phyloP scores from a whole-genome alignment of 2,113 vertebrate species.

The Dromiciops gliroides region DNA sequence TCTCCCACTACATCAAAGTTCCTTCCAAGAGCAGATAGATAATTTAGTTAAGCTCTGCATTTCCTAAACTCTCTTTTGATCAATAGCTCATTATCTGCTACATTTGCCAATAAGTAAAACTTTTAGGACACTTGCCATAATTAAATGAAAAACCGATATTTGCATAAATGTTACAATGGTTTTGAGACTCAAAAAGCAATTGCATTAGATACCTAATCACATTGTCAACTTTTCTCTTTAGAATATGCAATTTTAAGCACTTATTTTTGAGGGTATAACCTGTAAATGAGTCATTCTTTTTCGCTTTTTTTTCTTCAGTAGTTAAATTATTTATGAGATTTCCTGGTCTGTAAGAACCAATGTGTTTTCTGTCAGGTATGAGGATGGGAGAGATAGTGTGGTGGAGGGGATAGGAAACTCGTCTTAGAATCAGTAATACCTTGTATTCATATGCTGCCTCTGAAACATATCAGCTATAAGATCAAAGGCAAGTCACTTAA shows the following conservation, averaged over 20 bases:
- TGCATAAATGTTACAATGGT: conserved; percentile 15
- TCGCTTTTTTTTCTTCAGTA: conserved; percentile 32
- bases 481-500: neutral
- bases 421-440: neutral
- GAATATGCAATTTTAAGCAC: neutral
- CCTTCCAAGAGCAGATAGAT: conserved; percentile 22
- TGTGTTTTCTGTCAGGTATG: conserved; percentile 54
- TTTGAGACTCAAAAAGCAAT: conserved; percentile 33
- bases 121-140: conserved; percentile 18
- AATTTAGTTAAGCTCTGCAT: conserved; percentile 45
- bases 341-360: conserved; percentile 33
- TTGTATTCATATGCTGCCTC: neutral
- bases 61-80: conserved; percentile 52
- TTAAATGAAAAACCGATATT: conserved; percentile 43
- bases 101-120: conserved; percentile 63
- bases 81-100: conserved; percentile 59
- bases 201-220: conserved; percentile 22
- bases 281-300: conserved; percentile 28
- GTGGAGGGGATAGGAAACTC: neutral
- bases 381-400: neutral
- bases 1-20: neutral
- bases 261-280: neutral
- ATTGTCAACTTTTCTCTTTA: conserved; percentile 33
- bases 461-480: neutral
- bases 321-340: conserved; percentile 52